Base-by-base conservation (phyloP, 2,797 vertebrate genomes). In the Notoglanidium macrostoma region DNA sequence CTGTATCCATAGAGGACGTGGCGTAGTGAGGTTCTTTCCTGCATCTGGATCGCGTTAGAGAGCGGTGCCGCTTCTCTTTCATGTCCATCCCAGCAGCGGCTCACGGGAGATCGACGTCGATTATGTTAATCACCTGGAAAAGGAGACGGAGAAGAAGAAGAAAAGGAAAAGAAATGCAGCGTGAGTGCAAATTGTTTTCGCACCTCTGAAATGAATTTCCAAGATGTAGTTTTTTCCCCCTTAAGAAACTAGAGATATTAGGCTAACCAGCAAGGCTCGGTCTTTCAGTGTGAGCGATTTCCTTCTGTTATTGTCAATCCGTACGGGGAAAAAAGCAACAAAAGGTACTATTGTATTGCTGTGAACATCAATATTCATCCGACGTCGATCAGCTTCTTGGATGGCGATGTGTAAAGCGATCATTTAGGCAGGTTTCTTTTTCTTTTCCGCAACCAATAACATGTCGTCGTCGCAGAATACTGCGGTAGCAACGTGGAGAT, bases 21-120 rank as follows among this genome's bases (percentile, higher is more conserved):
- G 95, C 95, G 26, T 97, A 97, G 86, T 95, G 96, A 85, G 94
- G 95, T 86, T 97, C 96, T 88, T 96, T 97, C 78, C 95, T 94
- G 0, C 95, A 96, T 21, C 95, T 93, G 40, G 95, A 95, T 82
- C 95, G 91, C 0, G 96, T 96, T 92, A 97, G 91, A 67, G 97
- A 97, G 90, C 96, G 96, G 86, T 96, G 96, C 65, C 95, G 92
- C 77, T 96, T 92, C 63, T 97, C 97, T 88, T 96, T 97, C 49
- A 96, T 92, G 86, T 97, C 97, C 97, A 97, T 97, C 74, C 0
- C 90, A 54, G 74, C 51, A 17, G 54, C 32, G 76, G 63, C 84
- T 51, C 14, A 46, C 49, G 70, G 80, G 74, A 49, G 63, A 72
- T 77, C 61, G 68, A 32, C 5, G 57, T 19, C 46, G 55, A 74